Base-by-base conservation (phyloP, 2,888 invertebrate species). In the Pheosia gnoma region DNA sequence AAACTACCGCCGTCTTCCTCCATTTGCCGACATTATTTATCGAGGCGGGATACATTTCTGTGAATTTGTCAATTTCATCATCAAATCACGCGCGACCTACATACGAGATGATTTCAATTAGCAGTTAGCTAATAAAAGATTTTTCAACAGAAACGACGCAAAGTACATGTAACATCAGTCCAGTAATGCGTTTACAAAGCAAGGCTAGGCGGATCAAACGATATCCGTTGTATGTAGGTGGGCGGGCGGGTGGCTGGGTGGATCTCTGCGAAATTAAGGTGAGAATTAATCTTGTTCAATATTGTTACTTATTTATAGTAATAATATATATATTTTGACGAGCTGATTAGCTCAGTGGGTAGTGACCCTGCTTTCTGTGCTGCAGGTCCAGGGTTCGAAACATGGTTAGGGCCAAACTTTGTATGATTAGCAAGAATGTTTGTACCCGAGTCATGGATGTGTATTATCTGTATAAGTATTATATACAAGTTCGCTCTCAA, bases 101-200 rank as follows among this genome's bases (percentile, higher is more conserved):
- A 67, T 71, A 59, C 43, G 57, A 38, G 57, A 58, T 58, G 57
- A 66, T 65, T 67, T 62, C 64, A 73, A 73, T 71, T 69, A 69
- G 62, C 59, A 66, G 62, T 59, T 59, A 59, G 62, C 59, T 61
- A 68, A 62, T 71, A 74, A 74, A 74, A 70, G 58, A 58, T 68
- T 68, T 73, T 74, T 71, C 47, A 60, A 59, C 57, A 63, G 66
- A 70, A 65, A 66, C 63, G 71, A 64, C 71, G 71, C 69, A 73
- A 65, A 63, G 54, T 54, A 43, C 55, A 63, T 65, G 60, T 61
- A 61, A 69, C 58, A 60, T 63, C 57, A 60, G 59, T 52, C 53
- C 54, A 56, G 58, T 67, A 73, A 63, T 60, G 63, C 36, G 63
- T 55, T 66, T 65, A 71, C 65, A 72, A 69, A 66, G 67, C 59